These are phyloP conservation scores for Epicauta chinensis DNA, from an alignment of 1,140 invertebrate genomes.

Conservation along the genomic window DNA sequence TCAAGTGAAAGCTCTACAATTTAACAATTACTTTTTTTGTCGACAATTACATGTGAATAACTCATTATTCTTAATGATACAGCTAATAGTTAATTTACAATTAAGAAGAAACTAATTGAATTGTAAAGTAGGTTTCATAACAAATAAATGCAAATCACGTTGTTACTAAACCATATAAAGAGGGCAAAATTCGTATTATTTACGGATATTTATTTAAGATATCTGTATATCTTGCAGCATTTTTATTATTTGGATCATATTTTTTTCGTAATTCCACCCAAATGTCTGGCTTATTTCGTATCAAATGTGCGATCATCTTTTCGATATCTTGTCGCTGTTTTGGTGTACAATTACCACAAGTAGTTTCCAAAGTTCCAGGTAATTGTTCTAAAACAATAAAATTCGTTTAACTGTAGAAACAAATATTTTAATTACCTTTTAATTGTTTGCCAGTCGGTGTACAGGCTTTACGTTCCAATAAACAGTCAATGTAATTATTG, in stretches of 20 bases:
- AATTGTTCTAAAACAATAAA: not conserved
- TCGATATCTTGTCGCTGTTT: constrained; percentile 1
- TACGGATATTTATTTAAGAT: too few relatives aligned
- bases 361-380: not conserved
- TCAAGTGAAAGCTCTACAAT: too few relatives aligned
- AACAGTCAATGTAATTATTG: constrained; percentile 56
- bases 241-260: not conserved
- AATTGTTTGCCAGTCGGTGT: constrained; percentile 60
- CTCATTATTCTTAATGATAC: too few relatives aligned
- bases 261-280: constrained; percentile 1
- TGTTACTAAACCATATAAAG: too few relatives aligned
- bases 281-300: not conserved
- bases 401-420: not conserved
- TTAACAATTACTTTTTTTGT: too few relatives aligned
- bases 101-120: too few relatives aligned
- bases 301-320: not conserved
- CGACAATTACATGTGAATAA: too few relatives aligned
- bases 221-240: not conserved
- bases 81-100: too few relatives aligned
- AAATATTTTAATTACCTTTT: constrained; percentile 46
- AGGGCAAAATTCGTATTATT: too few relatives aligned
- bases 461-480: constrained; percentile 58
- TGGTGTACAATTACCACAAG: constrained; percentile 1
- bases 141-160: too few relatives aligned
- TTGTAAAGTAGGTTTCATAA: too few relatives aligned